A percentile compares a stretch with the other conserved stretches of the same genome.
These are phyloP conservation scores for Plectus sambesii DNA, from an alignment of 1,140 invertebrate species.

Conservation along the genomic window DNA sequence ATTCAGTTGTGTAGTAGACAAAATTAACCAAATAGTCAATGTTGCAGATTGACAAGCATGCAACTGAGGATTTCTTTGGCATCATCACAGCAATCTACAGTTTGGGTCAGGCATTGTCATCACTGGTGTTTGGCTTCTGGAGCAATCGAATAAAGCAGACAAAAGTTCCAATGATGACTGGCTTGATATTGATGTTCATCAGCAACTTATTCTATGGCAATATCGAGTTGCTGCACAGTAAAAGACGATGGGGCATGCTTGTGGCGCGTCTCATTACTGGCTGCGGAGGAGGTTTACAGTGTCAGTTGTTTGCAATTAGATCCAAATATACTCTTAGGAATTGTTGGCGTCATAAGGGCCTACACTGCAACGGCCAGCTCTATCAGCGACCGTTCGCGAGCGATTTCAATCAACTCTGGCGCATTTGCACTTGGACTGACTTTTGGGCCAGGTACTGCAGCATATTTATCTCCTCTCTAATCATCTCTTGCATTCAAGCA, in stretches of 20 bases:
- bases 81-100: slow-evolving; percentile 15
- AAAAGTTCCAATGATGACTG: slow-evolving; percentile 7
- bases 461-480: no score
- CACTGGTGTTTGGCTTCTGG: slow-evolving; percentile 10
- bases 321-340: slow-evolving; percentile 2
- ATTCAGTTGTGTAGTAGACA: no score
- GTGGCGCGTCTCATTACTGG: slow-evolving; percentile 4
- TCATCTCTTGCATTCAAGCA: no score
- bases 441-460: slow-evolving; percentile 9
- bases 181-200: slow-evolving; percentile 6
- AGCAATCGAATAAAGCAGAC: slow-evolving; percentile 8
- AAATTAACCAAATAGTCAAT: neutral
- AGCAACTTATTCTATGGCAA: slow-evolving; percentile 13
- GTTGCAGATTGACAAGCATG: neutral
- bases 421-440: slow-evolving; percentile 13
- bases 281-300: slow-evolving; percentile 7
- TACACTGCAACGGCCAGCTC: slow-evolving; percentile 11
- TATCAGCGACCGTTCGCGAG: slow-evolving; percentile 11
- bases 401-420: slow-evolving; percentile 14
- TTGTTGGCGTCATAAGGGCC: slow-evolving; percentile 12
- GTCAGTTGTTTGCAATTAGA: neutral
- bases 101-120: slow-evolving; percentile 14
- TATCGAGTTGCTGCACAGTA: neutral
- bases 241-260: slow-evolving; percentile 7
- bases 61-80: slow-evolving; percentile 14